Base-by-base conservation (phyloP, 2,888 invertebrate genomes). In the Tinea trinotella region DNA sequence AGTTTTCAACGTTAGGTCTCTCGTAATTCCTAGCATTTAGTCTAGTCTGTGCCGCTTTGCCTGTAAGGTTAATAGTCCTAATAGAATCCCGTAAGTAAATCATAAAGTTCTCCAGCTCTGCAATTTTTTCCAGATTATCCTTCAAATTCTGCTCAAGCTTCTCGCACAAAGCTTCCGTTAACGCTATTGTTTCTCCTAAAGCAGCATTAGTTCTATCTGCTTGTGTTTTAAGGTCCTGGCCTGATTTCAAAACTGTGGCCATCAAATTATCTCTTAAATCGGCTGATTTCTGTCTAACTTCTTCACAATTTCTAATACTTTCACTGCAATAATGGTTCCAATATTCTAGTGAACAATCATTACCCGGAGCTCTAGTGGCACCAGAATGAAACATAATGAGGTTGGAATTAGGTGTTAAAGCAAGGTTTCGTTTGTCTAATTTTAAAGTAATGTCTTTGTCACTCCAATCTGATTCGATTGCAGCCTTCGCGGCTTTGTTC, bases 401-500 rank as follows among this genome's bases (percentile, higher is more conserved):
- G 56, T 80, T 89, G 0, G 92, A 93, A 54, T 87, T 76, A 36
- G 92, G 92, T 20, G 89, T 89, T 34, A 96, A 76, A 0, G 87
- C 87, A 5, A 90, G 81, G 67, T 92, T 93, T 1, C 78, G 68
- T 0, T 90, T 85, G 61, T 96, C 96, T 10, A 93, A 83, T 59
- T 91, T 90, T 61, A 93, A 89, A 0, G 93, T 85, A 46, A 92
- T 88, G 65, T 89, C 90, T 76, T 97, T 97, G 69, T 97, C 95
- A 60, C 95, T 93, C 95, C 96, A 97, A 70, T 97, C 96, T 60
- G 89, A 89, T 76, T 97, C 97, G 56, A 96, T 78, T 17, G 91
- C 88, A 40, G 90, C 85, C 68, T 96, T 96, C 0, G 92, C 92
- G 3, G 93, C 91, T 66, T 91, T 92, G 65, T 95, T 91, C 62